phyloP scores from a whole-genome alignment of 2,888 invertebrate species.

The Malacosoma neustria region DNA sequence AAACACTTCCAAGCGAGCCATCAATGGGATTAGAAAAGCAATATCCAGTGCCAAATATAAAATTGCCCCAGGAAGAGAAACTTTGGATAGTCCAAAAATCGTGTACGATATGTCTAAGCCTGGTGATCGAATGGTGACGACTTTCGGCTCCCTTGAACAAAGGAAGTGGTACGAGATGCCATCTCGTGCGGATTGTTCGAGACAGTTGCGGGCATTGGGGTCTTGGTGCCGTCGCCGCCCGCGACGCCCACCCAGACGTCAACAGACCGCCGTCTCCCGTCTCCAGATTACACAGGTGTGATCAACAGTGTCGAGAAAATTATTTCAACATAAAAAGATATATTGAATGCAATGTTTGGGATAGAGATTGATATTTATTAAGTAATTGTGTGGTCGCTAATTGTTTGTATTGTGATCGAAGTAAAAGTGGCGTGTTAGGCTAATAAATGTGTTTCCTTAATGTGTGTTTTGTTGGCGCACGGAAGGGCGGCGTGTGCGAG shows the following conservation, averaged over 20 bases:
- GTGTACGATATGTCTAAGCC: slow-evolving; percentile 59
- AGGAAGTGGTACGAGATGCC: slow-evolving; percentile 47
- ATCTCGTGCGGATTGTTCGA: slow-evolving; percentile 36
- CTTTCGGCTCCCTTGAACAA: slow-evolving; percentile 50
- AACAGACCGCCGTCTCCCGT: slow-evolving; percentile 41
- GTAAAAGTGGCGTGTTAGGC: slow-evolving; percentile 59
- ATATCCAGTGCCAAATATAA: slow-evolving; percentile 54
- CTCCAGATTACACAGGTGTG: slow-evolving; percentile 71
- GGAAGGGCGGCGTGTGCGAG: slow-evolving; percentile 35
- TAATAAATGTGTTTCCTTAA: slow-evolving; percentile 65
- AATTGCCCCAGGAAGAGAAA: slow-evolving; percentile 44
- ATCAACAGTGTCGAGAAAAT: slow-evolving; percentile 14
- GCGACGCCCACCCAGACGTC: slow-evolving; percentile 41
- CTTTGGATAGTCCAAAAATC: slow-evolving; percentile 59
- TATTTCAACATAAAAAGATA: background rate
- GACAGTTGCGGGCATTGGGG: slow-evolving; percentile 36
- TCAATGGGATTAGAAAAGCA: slow-evolving; percentile 51
- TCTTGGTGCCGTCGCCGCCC: slow-evolving; percentile 46
- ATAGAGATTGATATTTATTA: background rate
- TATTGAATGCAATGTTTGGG: background rate
- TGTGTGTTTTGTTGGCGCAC: slow-evolving; percentile 63
- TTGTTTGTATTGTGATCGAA: slow-evolving; percentile 43
- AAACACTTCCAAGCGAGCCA: slow-evolving; percentile 39
- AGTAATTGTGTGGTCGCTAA: slow-evolving; percentile 19
- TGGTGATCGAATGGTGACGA: slow-evolving; percentile 58